phyloP scores from a whole-genome alignment of 2,113 vertebrate species.

The Platysternon megacephalum region DNA sequence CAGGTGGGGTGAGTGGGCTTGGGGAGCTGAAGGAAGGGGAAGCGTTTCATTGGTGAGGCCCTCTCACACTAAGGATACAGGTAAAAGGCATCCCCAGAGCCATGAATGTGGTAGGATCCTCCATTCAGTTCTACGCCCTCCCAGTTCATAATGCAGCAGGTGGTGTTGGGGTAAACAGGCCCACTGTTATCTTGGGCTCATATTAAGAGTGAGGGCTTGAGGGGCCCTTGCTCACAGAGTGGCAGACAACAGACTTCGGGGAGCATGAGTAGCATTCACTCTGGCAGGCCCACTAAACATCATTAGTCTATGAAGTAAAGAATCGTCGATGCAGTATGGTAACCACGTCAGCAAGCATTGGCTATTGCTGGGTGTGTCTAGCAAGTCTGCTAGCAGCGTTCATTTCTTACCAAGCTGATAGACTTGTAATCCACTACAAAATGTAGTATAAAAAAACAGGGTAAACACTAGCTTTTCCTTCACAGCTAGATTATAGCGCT shows the following conservation, averaged over 20 bases:
- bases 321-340: conserved; percentile 13
- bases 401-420: conserved; percentile 45
- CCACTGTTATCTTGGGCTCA: not conserved
- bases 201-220: not conserved
- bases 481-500: not conserved
- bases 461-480: not conserved
- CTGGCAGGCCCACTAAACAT: conserved; percentile 61
- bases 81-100: not conserved
- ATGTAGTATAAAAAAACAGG: not conserved
- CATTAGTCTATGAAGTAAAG: conserved; percentile 38
- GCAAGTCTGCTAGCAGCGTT: conserved; percentile 41
- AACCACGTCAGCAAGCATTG: conserved; percentile 31
- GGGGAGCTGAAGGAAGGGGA: not conserved
- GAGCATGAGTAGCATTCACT: conserved; percentile 22
- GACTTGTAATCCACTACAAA: not conserved
- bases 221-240: not conserved
- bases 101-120: not conserved
- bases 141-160: not conserved
- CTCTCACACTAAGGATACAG: not conserved
- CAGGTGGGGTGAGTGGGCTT: not conserved
- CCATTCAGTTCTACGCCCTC: not conserved
- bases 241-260: conserved; percentile 43
- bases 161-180: not conserved
- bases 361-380: not conserved
- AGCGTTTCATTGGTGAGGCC: not conserved